Base-by-base conservation (phyloP, 2,113 vertebrate genomes). In the Steatornis caripensis region DNA sequence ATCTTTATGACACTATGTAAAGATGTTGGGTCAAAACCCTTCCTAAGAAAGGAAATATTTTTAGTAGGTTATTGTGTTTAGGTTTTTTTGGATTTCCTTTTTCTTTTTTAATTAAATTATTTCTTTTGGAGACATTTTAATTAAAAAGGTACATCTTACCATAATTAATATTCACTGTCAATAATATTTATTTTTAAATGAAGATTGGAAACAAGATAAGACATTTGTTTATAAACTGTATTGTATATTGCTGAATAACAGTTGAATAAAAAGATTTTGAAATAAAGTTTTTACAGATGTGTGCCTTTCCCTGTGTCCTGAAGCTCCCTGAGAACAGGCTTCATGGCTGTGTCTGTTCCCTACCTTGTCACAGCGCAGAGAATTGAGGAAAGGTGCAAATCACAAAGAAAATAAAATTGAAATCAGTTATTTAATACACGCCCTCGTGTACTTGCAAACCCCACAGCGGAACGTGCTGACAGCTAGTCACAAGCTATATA, bases 151-250 rank as follows among this genome's bases (percentile, higher is more conserved):
- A 98, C 98, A 99, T 98, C 97, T 97, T 98, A 98, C 98, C 98
- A 98, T 98, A 98, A 98, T 99, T 98, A 98, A 98, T 98, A 98
- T 97, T 98, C 98, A 98, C 98, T 98, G 98, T 98, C 98, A 97
- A 99, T 99, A 98, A 99, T 99, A 98, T 99, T 99, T 99, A 99
- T 99, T 99, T 99, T 99, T 99, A 98, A 98, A 99, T 98, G 98
- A 98, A 99, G 98, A 98, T 98, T 98, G 98, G 98, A 98, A 98
- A 98, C 98, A 98, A 98, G 98, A 98, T 98, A 98, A 98, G 98
- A 98, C 98, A 98, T 98, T 99, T 98, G 98, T 99, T 99, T 99
- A 98, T 98, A 99, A 98, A 98, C 95, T 96, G 98, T 98, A 98
- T 98, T 99, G 98, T 99, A 98, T 99, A 98, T 98, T 98, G 98